These are phyloP conservation scores for Brachionus rotundiformis DNA, from an alignment of 1,140 invertebrate species.

Conservation along the genomic window DNA sequence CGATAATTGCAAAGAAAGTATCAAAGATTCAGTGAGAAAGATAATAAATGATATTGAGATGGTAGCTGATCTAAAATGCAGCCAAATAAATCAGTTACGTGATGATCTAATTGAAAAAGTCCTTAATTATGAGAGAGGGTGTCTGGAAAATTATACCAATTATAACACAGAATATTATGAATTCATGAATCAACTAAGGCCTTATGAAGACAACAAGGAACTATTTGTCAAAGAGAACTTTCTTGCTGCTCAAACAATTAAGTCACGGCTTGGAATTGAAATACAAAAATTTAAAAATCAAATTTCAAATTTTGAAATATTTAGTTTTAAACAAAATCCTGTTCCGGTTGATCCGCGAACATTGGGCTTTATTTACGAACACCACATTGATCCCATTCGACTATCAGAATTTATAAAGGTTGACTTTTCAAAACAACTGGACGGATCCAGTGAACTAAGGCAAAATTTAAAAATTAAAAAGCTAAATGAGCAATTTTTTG, in stretches of 20 bases:
- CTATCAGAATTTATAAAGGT: neutral
- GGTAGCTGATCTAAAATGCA: neutral
- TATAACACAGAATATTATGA: conserved; percentile 14
- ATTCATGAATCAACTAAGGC: neutral
- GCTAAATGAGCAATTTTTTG: conserved; percentile 2
- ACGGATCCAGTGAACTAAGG: neutral
- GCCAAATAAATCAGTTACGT: conserved; percentile 5
- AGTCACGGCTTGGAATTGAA: neutral
- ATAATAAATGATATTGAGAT: neutral
- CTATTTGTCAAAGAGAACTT: neutral
- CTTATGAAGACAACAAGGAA: conserved; percentile 10
- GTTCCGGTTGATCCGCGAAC: neutral
- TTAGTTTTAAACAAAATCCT: conserved; percentile 6
- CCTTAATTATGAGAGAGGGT: neutral
- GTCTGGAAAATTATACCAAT: conserved; percentile 22
- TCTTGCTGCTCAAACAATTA: neutral
- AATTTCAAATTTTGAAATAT: conserved; percentile 40
- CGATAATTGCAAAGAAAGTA: neutral
- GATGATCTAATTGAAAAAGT: conserved; percentile 32
- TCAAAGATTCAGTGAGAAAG: neutral
- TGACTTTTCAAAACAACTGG: neutral
- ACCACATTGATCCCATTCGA: neutral
- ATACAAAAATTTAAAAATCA: conserved; percentile 19
- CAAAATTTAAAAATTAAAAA: conserved; percentile 14
- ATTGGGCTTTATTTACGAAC: neutral